A percentile compares a stretch with the other conserved stretches of the same genome.
Evolutionary conservation across 1,140 invertebrate genomes (phyloP).

Genomic region (Heliconius melpomene): DNA sequence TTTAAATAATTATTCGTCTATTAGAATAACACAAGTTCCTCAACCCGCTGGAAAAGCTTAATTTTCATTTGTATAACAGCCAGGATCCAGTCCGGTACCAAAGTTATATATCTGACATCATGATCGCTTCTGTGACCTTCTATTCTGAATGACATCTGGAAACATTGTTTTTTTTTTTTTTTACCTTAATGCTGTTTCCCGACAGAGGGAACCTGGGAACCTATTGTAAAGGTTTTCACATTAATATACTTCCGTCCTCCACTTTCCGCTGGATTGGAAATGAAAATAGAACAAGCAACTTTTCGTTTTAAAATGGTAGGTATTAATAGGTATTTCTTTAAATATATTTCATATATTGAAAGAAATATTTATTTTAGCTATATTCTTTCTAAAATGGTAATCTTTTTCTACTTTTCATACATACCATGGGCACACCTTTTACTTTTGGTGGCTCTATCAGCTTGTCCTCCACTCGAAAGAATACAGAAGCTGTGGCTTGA

Average conservation of each 20-base stretch:
- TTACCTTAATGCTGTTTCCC: no score
- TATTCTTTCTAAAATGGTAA: no score
- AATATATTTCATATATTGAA: no score
- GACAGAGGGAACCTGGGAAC: no score
- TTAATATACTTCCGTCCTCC: no score
- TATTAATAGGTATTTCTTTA: no score
- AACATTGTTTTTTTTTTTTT: neutral
- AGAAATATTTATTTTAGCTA: no score
- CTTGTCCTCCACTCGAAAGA: slow-evolving; percentile 63
- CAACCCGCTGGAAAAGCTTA: slow-evolving; percentile 59
- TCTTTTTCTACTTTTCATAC: neutral
- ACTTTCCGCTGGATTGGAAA: neutral
- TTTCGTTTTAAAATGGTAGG: no score
- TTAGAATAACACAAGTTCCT: slow-evolving; percentile 27
- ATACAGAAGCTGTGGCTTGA: slow-evolving; percentile 62
- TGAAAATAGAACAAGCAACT: no score
- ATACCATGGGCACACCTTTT: slow-evolving; percentile 49
- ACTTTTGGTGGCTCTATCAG: slow-evolving; percentile 48
- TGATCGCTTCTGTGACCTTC: slow-evolving; percentile 59
- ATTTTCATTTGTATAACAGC: slow-evolving; percentile 62
- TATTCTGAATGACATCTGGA: slow-evolving; percentile 60
- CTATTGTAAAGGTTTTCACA: no score
- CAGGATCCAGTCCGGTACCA: slow-evolving; percentile 60
- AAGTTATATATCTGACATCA: slow-evolving; percentile 54
- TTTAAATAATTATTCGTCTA: neutral